These are phyloP conservation scores for Melieria picta DNA, from an alignment of 2,888 invertebrate genomes.

Conservation along the genomic window DNA sequence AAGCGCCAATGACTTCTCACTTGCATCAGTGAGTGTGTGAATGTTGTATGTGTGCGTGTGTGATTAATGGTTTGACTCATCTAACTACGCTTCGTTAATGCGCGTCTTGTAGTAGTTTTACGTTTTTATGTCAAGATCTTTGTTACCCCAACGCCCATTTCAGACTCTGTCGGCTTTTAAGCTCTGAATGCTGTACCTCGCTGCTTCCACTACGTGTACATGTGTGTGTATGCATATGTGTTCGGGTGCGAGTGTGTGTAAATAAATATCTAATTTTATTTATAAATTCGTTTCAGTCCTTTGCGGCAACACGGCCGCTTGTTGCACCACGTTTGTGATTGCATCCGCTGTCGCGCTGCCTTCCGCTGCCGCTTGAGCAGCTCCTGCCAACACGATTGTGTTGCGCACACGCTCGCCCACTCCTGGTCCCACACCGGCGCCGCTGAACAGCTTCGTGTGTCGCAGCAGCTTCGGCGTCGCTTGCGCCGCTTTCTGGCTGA, in stretches of 20 bases:
- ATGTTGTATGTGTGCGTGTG: too few relatives aligned
- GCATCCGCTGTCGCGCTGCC: constrained; percentile 14
- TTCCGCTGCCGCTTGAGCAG: constrained; percentile 14
- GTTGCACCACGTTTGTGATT: constrained; percentile 16
- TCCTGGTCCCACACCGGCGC: constrained; percentile 52
- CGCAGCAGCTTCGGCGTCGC: constrained; percentile 39
- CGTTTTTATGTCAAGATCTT: too few relatives aligned
- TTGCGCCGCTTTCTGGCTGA: background rate
- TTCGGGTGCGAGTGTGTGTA: constrained; percentile 3
- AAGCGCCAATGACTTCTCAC: too few relatives aligned
- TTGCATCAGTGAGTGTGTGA: too few relatives aligned
- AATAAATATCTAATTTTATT: constrained; percentile 40
- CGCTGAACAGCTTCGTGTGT: constrained; percentile 51
- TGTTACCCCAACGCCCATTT: too few relatives aligned
- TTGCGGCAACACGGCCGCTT: constrained; percentile 52
- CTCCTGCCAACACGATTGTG: constrained; percentile 7
- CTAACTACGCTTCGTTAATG: too few relatives aligned
- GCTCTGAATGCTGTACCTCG: too few relatives aligned
- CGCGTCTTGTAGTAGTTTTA: too few relatives aligned
- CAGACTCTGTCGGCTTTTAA: too few relatives aligned
- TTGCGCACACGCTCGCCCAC: constrained; percentile 54
- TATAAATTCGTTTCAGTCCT: constrained; percentile 67
- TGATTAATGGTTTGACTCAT: too few relatives aligned
- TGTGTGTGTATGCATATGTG: constrained; percentile 11
- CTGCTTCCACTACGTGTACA: background rate